These are phyloP conservation scores for Galemys pyrenaicus DNA, from an alignment of 2,113 vertebrate species.

Conservation along the genomic window DNA sequence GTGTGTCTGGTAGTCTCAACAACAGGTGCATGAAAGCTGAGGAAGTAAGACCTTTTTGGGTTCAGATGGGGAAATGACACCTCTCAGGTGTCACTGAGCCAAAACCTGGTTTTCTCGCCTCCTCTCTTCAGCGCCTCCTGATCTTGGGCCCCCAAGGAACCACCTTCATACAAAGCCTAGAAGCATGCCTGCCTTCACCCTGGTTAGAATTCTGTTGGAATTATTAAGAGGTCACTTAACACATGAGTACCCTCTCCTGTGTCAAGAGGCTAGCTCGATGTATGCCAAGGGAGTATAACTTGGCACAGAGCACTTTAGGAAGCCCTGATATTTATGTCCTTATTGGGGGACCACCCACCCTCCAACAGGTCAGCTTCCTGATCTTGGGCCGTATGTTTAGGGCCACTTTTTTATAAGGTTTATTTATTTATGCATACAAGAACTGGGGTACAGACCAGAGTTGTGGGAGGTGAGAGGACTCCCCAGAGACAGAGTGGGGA, in stretches of 20 bases:
- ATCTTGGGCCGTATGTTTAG: background rate
- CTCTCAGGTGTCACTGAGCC: background rate
- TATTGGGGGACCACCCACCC: fast-evolving
- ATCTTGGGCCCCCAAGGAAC: background rate
- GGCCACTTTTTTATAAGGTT: background rate
- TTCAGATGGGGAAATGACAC: background rate
- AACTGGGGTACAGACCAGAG: too few relatives aligned
- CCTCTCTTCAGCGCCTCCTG: background rate
- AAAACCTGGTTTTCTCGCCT: background rate
- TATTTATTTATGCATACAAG: too few relatives aligned
- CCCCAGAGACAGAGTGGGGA: too few relatives aligned
- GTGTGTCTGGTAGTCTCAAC: background rate
- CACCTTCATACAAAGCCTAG: background rate
- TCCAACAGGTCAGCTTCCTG: background rate
- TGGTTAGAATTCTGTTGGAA: background rate
- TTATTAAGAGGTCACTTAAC: background rate
- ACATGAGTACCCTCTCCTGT: background rate
- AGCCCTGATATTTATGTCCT: background rate
- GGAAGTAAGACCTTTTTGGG: background rate
- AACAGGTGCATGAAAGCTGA: background rate
- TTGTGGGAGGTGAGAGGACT: too few relatives aligned
- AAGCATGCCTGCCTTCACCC: background rate
- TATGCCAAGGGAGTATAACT: background rate
- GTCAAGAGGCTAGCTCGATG: background rate
- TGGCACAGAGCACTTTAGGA: background rate